phyloP scores from a whole-genome alignment of 2,113 vertebrate genomes.

The Gasterosteus aculeatus region DNA sequence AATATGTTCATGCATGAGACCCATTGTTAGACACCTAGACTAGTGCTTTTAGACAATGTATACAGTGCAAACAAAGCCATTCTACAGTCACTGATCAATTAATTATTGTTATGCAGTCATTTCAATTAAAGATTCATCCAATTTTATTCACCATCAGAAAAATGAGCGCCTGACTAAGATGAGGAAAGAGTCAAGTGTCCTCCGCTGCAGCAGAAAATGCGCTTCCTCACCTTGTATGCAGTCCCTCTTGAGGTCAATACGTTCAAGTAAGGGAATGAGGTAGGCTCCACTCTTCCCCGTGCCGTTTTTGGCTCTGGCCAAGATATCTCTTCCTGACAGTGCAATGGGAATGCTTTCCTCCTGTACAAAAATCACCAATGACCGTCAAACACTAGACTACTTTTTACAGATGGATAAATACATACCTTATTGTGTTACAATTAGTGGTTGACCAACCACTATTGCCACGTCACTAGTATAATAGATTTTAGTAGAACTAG shows the following conservation, averaged over 20 bases:
- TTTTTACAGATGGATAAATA: background rate
- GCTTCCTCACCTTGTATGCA: slow-evolving; percentile 93
- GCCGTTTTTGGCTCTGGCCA: slow-evolving; percentile 99
- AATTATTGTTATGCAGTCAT: background rate
- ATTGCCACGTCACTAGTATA: background rate
- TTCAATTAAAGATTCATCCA: background rate
- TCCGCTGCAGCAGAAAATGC: background rate
- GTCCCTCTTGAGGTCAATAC: slow-evolving; percentile 99
- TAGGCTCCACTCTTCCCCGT: slow-evolving; percentile 99
- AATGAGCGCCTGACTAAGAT: background rate
- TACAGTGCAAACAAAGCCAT: background rate
- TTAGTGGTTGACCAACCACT: background rate
- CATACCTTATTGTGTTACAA: background rate
- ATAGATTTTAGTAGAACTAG: background rate
- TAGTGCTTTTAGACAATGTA: background rate
- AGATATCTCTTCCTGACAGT: slow-evolving; percentile 98
- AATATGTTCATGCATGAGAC: background rate
- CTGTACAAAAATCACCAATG: slow-evolving; percentile 64
- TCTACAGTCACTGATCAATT: background rate
- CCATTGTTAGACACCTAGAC: background rate
- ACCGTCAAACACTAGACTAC: background rate
- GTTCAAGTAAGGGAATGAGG: slow-evolving; percentile 99
- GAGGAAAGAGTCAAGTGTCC: background rate
- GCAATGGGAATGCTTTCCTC: slow-evolving; percentile 99
- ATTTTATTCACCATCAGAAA: background rate